Conservation (phyloP, 2,888 invertebrate genomes). For the Cataglyphis altisquamis region DNA sequence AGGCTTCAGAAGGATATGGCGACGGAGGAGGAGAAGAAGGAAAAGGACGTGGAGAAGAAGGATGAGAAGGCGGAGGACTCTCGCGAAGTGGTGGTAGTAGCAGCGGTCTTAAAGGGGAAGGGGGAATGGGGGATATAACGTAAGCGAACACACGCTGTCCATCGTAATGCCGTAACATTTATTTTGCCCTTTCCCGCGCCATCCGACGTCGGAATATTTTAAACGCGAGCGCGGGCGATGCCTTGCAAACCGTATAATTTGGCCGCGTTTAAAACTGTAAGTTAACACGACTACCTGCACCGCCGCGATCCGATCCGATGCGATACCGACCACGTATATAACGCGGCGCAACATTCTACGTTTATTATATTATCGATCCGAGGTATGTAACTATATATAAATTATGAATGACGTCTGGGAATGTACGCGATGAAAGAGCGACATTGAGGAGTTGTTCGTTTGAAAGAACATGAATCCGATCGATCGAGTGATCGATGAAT, state of each 20-base stretch:
- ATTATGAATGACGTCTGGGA: constrained; percentile 76
- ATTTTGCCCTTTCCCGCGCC: constrained; percentile 84
- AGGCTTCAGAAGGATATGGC: constrained; percentile 36
- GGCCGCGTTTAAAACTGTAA: constrained; percentile 85
- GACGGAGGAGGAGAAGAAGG: constrained; percentile 11
- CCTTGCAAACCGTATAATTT: constrained; percentile 84
- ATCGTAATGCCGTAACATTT: constrained; percentile 84
- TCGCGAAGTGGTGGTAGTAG: constrained; percentile 58
- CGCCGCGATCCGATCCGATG: constrained; percentile 59
- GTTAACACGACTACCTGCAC: constrained; percentile 83
- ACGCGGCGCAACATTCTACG: constrained; percentile 69
- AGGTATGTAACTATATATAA: constrained; percentile 83
- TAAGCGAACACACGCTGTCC: constrained; percentile 78
- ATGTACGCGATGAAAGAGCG: constrained; percentile 69
- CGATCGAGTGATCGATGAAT: constrained; percentile 46
- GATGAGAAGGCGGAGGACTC: constrained; percentile 59
- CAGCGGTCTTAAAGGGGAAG: constrained; percentile 42
- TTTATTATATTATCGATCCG: constrained; percentile 83
- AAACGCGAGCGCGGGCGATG: constrained; percentile 76
- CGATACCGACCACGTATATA: constrained; percentile 61
- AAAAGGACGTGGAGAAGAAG: constrained; percentile 27
- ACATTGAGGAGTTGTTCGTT: constrained; percentile 45
- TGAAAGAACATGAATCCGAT: constrained; percentile 4
- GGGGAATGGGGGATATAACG: constrained; percentile 69
- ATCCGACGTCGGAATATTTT: constrained; percentile 84